Conservation (phyloP, 2,888 invertebrate species). For the Bembecia ichneumoniformis region DNA sequence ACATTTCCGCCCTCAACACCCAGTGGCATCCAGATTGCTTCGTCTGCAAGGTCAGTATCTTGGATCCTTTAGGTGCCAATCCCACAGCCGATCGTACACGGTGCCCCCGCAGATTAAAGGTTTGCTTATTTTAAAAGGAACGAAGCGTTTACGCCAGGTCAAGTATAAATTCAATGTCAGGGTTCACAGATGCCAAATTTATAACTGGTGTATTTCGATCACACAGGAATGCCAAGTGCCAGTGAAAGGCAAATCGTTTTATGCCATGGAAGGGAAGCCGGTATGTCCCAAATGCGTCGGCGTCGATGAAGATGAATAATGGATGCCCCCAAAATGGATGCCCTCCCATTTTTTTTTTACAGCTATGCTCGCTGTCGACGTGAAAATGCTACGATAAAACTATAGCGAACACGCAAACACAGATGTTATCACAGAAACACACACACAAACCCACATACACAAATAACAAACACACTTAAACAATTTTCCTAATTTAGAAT, state of each 20-base stretch:
- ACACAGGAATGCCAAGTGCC: constrained; percentile 93
- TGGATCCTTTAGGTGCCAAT: too few relatives aligned
- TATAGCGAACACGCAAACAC: constrained; percentile 25
- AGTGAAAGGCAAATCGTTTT: constrained; percentile 96
- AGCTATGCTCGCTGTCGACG: constrained; percentile 55
- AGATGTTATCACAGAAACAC: constrained; percentile 28
- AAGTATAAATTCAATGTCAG: constrained; percentile 29
- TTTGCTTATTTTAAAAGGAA: constrained; percentile 8
- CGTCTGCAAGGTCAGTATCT: constrained; percentile 93
- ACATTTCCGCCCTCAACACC: constrained; percentile 95
- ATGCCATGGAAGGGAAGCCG: constrained; percentile 96
- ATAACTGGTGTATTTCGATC: constrained; percentile 31
- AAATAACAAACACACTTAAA: constrained; percentile 1
- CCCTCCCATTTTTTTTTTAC: constrained; percentile 60
- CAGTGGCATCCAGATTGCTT: constrained; percentile 99
- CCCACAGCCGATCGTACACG: too few relatives aligned
- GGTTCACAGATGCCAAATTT: background rate
- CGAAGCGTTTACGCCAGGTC: constrained; percentile 38
- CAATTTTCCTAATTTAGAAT: constrained; percentile 23
- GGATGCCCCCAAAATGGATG: constrained; percentile 47
- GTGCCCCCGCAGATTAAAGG: constrained; percentile 7
- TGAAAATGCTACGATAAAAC: constrained; percentile 23
- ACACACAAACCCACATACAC: constrained; percentile 21
- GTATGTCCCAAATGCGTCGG: constrained; percentile 95
- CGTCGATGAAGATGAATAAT: constrained; percentile 86